Conservation (phyloP, 1,140 invertebrate species). For the Babylonia areolata region DNA sequence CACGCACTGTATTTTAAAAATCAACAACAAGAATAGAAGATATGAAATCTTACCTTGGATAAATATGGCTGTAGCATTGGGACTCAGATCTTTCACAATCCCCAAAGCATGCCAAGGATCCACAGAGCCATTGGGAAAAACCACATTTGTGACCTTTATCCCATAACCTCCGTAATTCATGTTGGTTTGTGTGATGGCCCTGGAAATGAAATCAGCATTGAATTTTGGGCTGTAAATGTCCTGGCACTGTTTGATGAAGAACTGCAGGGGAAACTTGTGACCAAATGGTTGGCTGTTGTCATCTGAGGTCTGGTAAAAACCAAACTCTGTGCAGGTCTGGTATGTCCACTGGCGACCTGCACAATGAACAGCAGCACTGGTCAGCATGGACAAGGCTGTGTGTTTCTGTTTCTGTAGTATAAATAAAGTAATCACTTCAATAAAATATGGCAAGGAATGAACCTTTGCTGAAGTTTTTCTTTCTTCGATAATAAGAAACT, state of each 20-base stretch:
- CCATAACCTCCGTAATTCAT: conserved; percentile 86
- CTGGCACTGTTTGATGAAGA: conserved; percentile 87
- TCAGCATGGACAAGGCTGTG: neutral
- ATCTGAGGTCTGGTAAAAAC: conserved; percentile 93
- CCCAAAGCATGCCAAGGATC: conserved; percentile 95
- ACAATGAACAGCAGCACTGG: neutral
- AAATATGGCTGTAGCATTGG: conserved; percentile 71
- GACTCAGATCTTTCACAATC: conserved; percentile 67
- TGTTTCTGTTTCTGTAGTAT: too few relatives aligned
- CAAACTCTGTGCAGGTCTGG: conserved; percentile 96
- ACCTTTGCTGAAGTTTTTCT: too few relatives aligned
- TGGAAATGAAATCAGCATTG: conserved; percentile 79
- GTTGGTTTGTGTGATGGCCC: conserved; percentile 84
- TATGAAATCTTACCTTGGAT: conserved; percentile 68
- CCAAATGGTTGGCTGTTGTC: conserved; percentile 85
- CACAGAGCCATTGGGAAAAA: conserved; percentile 92
- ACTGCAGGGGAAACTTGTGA: conserved; percentile 84
- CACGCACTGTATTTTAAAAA: too few relatives aligned
- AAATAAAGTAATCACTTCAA: too few relatives aligned
- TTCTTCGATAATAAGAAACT: too few relatives aligned
- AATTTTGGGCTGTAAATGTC: conserved; percentile 86
- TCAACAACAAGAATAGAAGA: too few relatives aligned
- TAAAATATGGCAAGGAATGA: too few relatives aligned
- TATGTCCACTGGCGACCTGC: conserved; percentile 88
- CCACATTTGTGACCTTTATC: conserved; percentile 84